Percentiles rank a stretch among this genome's conserved stretches.
Evolutionary conservation across 1,140 invertebrate species (phyloP).

Genomic region (Calosoma granatense): DNA sequence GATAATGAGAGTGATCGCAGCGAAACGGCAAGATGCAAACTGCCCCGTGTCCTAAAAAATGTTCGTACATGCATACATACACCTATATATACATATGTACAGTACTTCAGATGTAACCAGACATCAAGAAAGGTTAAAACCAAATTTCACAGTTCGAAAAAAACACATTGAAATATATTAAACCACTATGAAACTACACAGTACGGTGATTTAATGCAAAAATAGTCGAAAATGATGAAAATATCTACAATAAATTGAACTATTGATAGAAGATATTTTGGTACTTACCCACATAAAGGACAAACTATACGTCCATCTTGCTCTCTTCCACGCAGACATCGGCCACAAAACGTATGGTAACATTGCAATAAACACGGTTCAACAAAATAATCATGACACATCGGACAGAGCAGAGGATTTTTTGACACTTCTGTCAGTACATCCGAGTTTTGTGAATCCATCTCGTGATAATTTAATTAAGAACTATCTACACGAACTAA

Average conservation of each 20-base stretch:
- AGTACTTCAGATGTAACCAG: not conserved
- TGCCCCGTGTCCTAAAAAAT: not conserved
- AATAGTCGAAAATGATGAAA: too few relatives aligned
- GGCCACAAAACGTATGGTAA: constrained; percentile 58
- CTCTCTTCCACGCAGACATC: constrained; percentile 48
- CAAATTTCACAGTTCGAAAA: too few relatives aligned
- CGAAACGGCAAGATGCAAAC: not conserved
- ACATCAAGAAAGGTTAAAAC: too few relatives aligned
- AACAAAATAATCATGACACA: constrained; percentile 57
- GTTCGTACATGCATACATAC: not conserved
- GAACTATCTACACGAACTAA: not conserved
- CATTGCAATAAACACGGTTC: constrained; percentile 57
- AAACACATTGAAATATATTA: too few relatives aligned
- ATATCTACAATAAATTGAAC: too few relatives aligned
- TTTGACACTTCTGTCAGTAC: constrained; percentile 30
- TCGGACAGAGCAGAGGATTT: constrained; percentile 53
- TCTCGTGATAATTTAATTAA: constrained; percentile 13
- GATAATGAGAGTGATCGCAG: not conserved
- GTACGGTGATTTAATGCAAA: too few relatives aligned
- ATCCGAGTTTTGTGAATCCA: constrained; percentile 30
- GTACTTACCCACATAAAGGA: constrained; percentile 57
- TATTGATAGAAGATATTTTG: too few relatives aligned
- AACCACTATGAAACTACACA: too few relatives aligned
- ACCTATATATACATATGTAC: not conserved
- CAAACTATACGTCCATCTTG: constrained; percentile 50